Evolutionary conservation across 2,888 invertebrate genomes (phyloP).

Genomic region (Oeneis ivallda): DNA sequence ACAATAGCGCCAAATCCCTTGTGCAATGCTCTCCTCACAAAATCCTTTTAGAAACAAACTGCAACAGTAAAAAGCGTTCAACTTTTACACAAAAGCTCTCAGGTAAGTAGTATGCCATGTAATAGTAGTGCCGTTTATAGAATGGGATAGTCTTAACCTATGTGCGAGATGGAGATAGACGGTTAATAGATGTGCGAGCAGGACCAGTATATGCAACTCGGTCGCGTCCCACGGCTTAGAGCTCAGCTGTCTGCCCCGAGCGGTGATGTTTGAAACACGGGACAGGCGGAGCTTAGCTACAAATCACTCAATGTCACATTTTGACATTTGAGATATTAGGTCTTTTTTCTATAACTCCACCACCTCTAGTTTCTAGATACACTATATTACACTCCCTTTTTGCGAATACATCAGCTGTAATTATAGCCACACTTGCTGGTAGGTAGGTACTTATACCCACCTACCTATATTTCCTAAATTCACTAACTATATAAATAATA

Average conservation of each 20-base stretch:
- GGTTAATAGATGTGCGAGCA: slow-evolving; percentile 54
- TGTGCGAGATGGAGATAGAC: slow-evolving; percentile 61
- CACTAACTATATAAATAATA: slow-evolving; percentile 1
- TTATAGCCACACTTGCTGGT: not conserved
- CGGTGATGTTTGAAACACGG: slow-evolving; percentile 83
- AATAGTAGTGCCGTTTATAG: slow-evolving; percentile 75
- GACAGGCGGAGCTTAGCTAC: slow-evolving; percentile 83
- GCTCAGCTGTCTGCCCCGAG: slow-evolving; percentile 79
- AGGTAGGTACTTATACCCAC: not conserved
- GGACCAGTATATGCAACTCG: slow-evolving; percentile 67
- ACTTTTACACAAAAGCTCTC: slow-evolving; percentile 80
- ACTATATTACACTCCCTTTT: slow-evolving; percentile 21
- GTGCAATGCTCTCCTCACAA: slow-evolving; percentile 61
- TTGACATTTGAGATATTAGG: slow-evolving; percentile 83
- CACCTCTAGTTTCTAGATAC: slow-evolving; percentile 61
- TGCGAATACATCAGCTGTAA: slow-evolving; percentile 15
- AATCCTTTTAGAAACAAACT: slow-evolving; percentile 70
- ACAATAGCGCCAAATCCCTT: slow-evolving; percentile 53
- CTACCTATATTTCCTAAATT: not conserved
- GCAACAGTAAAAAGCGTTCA: slow-evolving; percentile 75
- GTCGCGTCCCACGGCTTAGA: slow-evolving; percentile 73
- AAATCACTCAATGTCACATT: slow-evolving; percentile 83
- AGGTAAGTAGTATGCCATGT: slow-evolving; percentile 75
- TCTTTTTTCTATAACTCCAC: slow-evolving; percentile 80
- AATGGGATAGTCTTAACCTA: slow-evolving; percentile 70